These are phyloP conservation scores for Tethea ocularis DNA, from an alignment of 2,888 invertebrate genomes.

Conservation along the genomic window DNA sequence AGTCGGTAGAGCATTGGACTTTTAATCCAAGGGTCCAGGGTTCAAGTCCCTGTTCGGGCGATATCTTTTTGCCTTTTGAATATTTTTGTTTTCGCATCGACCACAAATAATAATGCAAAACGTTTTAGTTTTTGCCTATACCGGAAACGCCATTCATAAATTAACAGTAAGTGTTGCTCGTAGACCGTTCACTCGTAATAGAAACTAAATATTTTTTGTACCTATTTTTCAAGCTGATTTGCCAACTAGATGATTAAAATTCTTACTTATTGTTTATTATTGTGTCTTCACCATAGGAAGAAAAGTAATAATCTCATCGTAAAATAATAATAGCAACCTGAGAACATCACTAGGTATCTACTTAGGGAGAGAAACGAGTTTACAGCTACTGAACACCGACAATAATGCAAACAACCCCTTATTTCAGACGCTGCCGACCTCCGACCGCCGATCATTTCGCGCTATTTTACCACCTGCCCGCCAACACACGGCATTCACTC, in stretches of 20 bases:
- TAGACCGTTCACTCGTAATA: too few species aligned
- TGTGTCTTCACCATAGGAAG: too few species aligned
- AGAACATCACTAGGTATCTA: background rate
- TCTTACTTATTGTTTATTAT: too few species aligned
- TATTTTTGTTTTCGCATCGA: too few species aligned
- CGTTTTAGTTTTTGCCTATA: too few species aligned
- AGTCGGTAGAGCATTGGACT: constrained; percentile 85
- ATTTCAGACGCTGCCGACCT: constrained; percentile 20
- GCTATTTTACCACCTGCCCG: constrained; percentile 26
- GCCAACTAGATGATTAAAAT: too few species aligned
- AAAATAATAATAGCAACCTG: background rate
- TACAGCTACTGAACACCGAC: background rate
- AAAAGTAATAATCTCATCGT: too few species aligned
- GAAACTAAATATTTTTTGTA: too few species aligned
- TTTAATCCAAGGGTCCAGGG: constrained; percentile 85
- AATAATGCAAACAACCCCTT: constrained; percentile 3
- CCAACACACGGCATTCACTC: constrained; percentile 22
- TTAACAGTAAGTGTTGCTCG: too few species aligned
- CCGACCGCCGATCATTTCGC: constrained; percentile 20
- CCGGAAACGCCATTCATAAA: too few species aligned
- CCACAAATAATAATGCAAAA: too few species aligned
- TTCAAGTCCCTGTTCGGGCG: constrained; percentile 85
- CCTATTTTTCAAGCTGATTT: too few species aligned
- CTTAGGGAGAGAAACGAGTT: constrained; percentile 1
- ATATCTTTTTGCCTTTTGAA: constrained; percentile 25